These are phyloP conservation scores for Drosophila hydei DNA, from an alignment of 1,140 invertebrate species.

Conservation along the genomic window DNA sequence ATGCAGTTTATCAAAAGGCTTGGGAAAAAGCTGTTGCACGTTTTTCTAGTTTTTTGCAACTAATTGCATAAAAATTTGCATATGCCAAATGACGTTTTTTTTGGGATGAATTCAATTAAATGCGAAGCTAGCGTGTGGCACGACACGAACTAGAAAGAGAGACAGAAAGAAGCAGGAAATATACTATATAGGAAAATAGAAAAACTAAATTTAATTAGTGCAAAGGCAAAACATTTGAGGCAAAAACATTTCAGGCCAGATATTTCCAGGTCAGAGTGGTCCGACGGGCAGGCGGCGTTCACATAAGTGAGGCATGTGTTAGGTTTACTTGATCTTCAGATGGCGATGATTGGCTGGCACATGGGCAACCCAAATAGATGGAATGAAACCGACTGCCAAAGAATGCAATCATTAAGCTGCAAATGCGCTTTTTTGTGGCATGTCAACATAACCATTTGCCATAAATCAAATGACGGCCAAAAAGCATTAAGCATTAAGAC, in stretches of 20 bases:
- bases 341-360: constrained; percentile 48
- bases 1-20: constrained; percentile 9
- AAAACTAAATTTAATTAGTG: constrained; percentile 64
- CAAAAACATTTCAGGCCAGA: constrained; percentile 12
- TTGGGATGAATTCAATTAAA: constrained; percentile 43
- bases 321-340: constrained; percentile 12
- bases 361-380: constrained; percentile 35
- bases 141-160: constrained; percentile 7
- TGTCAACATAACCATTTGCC: constrained; percentile 75
- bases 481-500: constrained; percentile 37
- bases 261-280: constrained; percentile 58
- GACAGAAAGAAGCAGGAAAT: neutral
- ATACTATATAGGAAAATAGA: constrained; percentile 1
- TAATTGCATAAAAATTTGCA: constrained; percentile 70
- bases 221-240: constrained; percentile 23
- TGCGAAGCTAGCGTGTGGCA: constrained; percentile 59
- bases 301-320: constrained; percentile 29
- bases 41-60: constrained; percentile 36
- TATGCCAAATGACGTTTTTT: constrained; percentile 48
- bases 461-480: constrained; percentile 72
- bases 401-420: constrained; percentile 63
- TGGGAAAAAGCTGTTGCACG: constrained; percentile 25
- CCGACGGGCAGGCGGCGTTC: neutral
- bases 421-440: constrained; percentile 62
- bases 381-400: constrained; percentile 20